Base-by-base conservation (phyloP, 2,797 vertebrate genomes). In the Tachyglossus aculeatus region DNA sequence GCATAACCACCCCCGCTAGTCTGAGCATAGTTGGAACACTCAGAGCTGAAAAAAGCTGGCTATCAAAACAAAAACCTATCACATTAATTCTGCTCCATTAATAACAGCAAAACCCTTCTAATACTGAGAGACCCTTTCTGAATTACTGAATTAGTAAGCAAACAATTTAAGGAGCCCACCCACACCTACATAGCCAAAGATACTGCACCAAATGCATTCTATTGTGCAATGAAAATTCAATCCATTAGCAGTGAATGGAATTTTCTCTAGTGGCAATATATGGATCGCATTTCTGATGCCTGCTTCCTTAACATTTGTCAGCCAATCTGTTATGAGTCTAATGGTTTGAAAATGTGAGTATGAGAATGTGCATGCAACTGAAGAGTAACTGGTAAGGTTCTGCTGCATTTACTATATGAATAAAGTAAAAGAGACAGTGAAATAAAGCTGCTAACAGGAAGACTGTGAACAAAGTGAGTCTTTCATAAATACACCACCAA, bases 381-480 rank as follows among this genome's bases (percentile, higher is more conserved):
- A 48, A 45, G 7, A 18, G 50, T 50, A 55, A 66, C 14, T 33
- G n/a, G 41, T 25, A 50, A 10, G 45, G 40, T 56, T 34, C 38
- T 43, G 27, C 7, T 4, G 27, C 16, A 47, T 50, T 52, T 52
- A 61, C 6, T 39, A 31, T 60, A 60, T 37, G 53, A 32, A 45
- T 18, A 61, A 54, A 38, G 4, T 57, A 41, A 5, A 47, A 36
- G 22, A 52, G 50, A 53, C 51, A 32, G 32, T 41, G 16, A 71
- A 75, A 51, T 14, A 8, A 66, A 47, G 22, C 32, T 62, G 27
- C 31, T 21, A 56, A 64, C 59, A 58, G 39, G 18, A 73, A 50
- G 66, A 53, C 54, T 53, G 29, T 29, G 34, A 67, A 44, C 16
- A 59, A 37, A 13, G 52, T n/a, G 47, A 18, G 48, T 55, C 21